Percentiles rank a stretch among this genome's conserved stretches.
Conservation (phyloP, 2,113 vertebrate species). For the Gnathonemus echidnorhynchus region DNA sequence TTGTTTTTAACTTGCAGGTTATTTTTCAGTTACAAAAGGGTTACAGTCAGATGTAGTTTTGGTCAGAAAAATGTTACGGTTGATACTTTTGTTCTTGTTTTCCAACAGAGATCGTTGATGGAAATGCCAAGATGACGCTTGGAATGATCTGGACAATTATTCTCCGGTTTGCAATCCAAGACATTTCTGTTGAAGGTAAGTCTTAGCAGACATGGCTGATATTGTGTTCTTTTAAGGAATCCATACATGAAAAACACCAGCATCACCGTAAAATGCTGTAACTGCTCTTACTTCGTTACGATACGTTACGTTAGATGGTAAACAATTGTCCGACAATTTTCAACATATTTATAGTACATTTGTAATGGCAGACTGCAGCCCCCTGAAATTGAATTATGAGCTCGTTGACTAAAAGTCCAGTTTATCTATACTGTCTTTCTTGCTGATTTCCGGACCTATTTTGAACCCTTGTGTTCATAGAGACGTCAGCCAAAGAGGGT, state of each 20-base stretch:
- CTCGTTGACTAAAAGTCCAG: neutral
- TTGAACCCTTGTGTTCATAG: conserved; percentile 41
- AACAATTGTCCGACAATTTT: neutral
- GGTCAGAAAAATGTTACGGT: neutral
- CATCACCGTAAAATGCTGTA: neutral
- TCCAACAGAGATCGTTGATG: conserved; percentile 75
- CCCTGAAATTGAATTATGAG: neutral
- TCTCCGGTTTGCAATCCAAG: conserved; percentile 85
- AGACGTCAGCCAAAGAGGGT: conserved; percentile 89
- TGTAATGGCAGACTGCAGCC: neutral
- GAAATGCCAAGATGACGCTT: conserved; percentile 86
- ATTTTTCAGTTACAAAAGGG: neutral
- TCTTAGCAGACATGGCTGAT: neutral
- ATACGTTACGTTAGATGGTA: neutral
- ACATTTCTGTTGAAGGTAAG: conserved; percentile 83
- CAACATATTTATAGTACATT: neutral
- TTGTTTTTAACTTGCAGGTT: neutral
- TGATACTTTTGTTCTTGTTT: neutral
- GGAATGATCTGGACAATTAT: conserved; percentile 96
- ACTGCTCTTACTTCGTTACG: neutral
- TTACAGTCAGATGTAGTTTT: neutral
- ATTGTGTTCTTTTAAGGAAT: neutral
- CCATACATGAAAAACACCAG: neutral
- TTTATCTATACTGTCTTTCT: neutral
- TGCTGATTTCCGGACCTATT: neutral